Conservation (phyloP, 2,797 vertebrate species). For the Euthynnus affinis region DNA sequence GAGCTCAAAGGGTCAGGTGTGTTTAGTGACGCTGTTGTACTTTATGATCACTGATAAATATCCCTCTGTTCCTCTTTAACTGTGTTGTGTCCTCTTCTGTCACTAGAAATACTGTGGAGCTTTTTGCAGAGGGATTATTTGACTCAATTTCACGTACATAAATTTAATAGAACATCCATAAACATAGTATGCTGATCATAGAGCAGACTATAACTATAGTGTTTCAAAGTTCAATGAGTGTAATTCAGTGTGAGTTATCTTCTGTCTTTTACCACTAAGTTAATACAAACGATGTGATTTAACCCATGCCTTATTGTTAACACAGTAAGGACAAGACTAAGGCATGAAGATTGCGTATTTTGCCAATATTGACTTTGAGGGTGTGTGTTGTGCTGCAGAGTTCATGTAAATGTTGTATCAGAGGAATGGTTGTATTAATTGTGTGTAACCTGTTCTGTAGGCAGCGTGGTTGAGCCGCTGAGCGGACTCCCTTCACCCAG, state of each 20-base stretch:
- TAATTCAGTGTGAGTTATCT: background rate
- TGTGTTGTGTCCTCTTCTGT: background rate
- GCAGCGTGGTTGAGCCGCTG: slow-evolving; percentile 61
- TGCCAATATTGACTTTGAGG: slow-evolving; percentile 40
- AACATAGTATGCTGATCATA: background rate
- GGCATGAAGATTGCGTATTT: background rate
- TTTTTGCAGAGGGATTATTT: background rate
- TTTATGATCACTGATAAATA: background rate
- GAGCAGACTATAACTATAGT: background rate
- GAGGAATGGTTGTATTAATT: background rate
- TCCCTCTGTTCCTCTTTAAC: accelerated
- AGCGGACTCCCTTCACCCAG: slow-evolving; percentile 68
- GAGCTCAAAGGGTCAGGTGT: background rate
- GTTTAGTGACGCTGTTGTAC: background rate
- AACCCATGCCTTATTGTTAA: background rate
- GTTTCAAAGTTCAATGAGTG: background rate
- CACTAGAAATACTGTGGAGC: too few species aligned
- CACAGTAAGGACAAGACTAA: accelerated
- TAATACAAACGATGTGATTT: background rate
- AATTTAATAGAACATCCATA: background rate
- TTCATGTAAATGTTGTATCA: background rate
- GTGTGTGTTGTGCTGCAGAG: background rate
- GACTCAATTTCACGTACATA: too few species aligned
- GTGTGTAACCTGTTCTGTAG: slow-evolving; percentile 47
- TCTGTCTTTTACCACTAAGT: background rate